phyloP scores from a whole-genome alignment of 2,113 vertebrate genomes.

The Chamaea fasciata region DNA sequence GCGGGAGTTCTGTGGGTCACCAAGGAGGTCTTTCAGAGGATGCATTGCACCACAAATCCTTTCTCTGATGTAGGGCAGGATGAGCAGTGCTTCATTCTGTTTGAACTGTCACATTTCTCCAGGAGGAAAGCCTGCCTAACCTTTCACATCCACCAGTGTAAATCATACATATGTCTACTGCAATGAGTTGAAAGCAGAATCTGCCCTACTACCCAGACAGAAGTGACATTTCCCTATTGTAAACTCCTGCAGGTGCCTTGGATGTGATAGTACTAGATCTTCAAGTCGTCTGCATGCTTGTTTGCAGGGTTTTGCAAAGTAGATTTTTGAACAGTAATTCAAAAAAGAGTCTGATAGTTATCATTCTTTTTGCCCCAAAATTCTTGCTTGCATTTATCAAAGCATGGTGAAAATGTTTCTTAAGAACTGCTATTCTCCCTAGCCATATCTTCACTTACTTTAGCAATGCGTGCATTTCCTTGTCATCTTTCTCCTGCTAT shows the following conservation, averaged over 20 bases:
- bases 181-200: neutral
- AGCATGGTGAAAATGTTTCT: neutral
- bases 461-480: neutral
- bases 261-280: neutral
- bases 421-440: neutral
- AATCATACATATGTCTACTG: neutral
- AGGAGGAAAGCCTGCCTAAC: neutral
- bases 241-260: neutral
- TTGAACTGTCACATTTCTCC: neutral
- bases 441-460: neutral
- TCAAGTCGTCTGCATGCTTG: neutral
- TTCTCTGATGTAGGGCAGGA: neutral
- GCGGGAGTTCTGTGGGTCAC: neutral
- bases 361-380: neutral
- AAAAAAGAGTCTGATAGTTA: neutral
- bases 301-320: neutral
- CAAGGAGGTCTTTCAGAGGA: neutral
- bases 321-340: neutral
- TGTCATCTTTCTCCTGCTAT: neutral
- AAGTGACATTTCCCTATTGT: neutral
- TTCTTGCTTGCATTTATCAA: neutral
- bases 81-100: neutral
- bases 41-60: neutral
- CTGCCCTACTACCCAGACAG: neutral
- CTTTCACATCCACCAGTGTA: neutral